Base-by-base conservation (phyloP, 1,140 invertebrate genomes). In the Spodoptera litura region DNA sequence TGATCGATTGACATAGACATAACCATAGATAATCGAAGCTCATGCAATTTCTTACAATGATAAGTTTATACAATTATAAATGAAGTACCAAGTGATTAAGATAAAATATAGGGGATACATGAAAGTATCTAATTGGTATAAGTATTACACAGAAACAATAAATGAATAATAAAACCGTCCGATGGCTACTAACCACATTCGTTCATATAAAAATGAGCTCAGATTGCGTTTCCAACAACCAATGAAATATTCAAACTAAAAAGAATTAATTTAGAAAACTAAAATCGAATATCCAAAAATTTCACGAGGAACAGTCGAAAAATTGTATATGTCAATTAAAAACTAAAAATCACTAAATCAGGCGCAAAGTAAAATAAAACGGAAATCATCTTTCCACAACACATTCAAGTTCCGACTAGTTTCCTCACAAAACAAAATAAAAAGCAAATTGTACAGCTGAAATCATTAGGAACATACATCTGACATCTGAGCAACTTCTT, bases 81-180 rank as follows among this genome's bases (percentile, higher is more conserved):
- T 89, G 88, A 92, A 90, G 87, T 90, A 88, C 86, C 86, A 87
- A 87, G 86, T 86, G 87, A 83, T 88, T 85, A 87, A 81, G 85
- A 87, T 90, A 91, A 91, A 90, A 86, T 85, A 90, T 89, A 88
- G 75, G 85, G 88, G 83, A 55, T 85, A 88, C 88, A 89, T 86
- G 88, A 85, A 83, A 83, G 61, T 85, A 83, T 87, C 87, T 83
- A 88, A 88, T 85, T 81, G 80, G 85, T 86, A 91, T 84, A 44
- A 44, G 38, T 44, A 91, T 90, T 86, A 80, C 89, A 92, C 90
- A 79, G 88, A 92, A 93, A 94, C 88, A 94, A 94, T 93, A 94
- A 94, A 92, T 93, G 92, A 89, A 94, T 93, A 93, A 93, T 93
- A 93, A 94, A 94, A 94, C 93, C 80, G 79, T 83, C 84, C 84